Conservation (phyloP, 30 jellyfish, hydroid and myxozoan species). For the Turritopsis dohrnii region DNA sequence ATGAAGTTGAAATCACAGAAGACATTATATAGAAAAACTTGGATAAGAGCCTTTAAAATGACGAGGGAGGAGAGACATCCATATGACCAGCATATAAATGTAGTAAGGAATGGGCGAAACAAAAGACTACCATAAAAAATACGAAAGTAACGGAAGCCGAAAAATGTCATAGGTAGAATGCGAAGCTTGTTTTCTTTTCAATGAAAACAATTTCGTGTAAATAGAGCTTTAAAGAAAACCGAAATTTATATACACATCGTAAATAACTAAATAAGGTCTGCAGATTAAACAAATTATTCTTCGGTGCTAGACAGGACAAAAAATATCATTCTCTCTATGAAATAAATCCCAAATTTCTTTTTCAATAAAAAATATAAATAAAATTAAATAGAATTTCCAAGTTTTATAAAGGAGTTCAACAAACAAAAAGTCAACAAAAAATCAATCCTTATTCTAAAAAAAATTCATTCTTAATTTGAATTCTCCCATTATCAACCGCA, state of each 20-base stretch:
- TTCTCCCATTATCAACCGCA: background rate
- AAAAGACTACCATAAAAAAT: background rate
- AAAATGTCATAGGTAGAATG: background rate
- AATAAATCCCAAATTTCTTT: background rate
- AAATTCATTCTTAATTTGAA: background rate
- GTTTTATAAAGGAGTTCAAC: background rate
- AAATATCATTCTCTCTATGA: background rate
- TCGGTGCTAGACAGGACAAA: background rate
- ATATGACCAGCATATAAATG: background rate
- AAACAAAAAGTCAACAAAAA: background rate
- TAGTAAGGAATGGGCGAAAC: background rate
- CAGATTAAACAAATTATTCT: background rate
- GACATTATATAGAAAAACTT: background rate
- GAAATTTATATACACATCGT: background rate
- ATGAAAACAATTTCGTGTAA: background rate
- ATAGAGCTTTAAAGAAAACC: background rate
- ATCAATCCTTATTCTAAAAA: background rate
- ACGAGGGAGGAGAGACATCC: background rate
- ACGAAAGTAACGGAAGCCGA: background rate
- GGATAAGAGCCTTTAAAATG: background rate
- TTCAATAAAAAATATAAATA: background rate
- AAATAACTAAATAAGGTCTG: background rate
- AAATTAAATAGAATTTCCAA: background rate
- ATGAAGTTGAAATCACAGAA: background rate
- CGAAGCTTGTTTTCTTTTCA: background rate